A percentile compares a stretch with the other conserved stretches of the same genome.
phyloP scores from a whole-genome alignment of 2,797 vertebrate species.

The Dromococcyx pavoninus region DNA sequence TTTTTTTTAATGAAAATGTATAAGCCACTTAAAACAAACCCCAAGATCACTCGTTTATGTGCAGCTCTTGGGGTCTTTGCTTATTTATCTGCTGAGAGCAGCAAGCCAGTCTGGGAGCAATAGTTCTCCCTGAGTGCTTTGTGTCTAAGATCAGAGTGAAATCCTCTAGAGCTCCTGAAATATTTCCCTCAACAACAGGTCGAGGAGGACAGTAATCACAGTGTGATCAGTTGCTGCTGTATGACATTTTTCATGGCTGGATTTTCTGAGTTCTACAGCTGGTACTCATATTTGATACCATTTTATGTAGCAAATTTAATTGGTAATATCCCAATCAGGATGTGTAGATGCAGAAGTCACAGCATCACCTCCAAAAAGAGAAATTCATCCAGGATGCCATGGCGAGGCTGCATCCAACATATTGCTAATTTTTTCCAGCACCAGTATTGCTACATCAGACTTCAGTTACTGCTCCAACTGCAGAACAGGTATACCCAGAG shows the following conservation, averaged over 20 bases:
- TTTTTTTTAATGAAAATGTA: neutral
- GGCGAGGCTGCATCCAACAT: neutral
- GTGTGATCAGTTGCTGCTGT: neutral
- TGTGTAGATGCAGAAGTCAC: neutral
- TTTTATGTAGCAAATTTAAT: neutral
- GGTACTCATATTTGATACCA: neutral
- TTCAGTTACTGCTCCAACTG: neutral
- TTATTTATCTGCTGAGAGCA: neutral
- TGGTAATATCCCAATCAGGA: neutral
- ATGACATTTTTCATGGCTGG: neutral
- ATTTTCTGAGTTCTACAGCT: neutral
- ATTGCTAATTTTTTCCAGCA: neutral
- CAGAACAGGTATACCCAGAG: neutral
- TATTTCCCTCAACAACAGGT: accelerated
- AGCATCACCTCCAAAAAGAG: neutral
- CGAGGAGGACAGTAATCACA: neutral
- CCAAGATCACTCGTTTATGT: accelerated
- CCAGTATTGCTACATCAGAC: neutral
- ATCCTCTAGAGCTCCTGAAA: neutral
- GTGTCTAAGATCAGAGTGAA: neutral
- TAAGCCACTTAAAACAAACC: neutral
- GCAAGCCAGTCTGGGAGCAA: neutral
- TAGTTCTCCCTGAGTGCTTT: neutral
- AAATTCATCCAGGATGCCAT: neutral
- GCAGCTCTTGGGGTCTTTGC: neutral